phyloP scores from a whole-genome alignment of 2,113 vertebrate genomes.

The Falcunculus frontatus region DNA sequence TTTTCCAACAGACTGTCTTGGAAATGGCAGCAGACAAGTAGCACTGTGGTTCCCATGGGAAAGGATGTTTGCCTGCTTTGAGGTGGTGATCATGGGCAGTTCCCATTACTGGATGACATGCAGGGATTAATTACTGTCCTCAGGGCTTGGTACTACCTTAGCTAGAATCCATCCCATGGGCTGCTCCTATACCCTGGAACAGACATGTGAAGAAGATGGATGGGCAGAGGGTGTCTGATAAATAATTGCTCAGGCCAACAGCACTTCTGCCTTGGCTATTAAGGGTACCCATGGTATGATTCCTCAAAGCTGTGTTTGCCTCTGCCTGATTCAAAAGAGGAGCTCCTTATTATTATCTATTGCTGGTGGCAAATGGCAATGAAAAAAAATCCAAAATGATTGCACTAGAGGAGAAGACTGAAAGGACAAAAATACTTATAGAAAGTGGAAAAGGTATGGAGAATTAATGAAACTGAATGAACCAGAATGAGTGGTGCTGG shows the following conservation, averaged over 20 bases:
- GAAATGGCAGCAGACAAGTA: background rate
- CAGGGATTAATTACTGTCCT: background rate
- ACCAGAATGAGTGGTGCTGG: background rate
- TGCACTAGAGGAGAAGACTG: background rate
- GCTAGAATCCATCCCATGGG: background rate
- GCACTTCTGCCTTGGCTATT: background rate
- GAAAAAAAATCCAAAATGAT: background rate
- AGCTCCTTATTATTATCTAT: background rate
- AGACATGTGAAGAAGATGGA: background rate
- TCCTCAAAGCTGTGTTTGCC: background rate
- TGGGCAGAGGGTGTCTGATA: background rate
- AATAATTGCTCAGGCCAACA: background rate
- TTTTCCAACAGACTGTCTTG: background rate
- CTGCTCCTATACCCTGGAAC: background rate
- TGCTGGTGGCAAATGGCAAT: background rate
- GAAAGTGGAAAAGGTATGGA: background rate
- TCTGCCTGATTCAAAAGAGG: background rate
- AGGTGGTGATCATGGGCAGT: background rate
- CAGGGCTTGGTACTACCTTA: background rate
- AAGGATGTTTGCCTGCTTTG: background rate
- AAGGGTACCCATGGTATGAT: background rate
- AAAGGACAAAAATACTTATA: background rate
- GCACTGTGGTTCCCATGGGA: background rate
- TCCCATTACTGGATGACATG: fast-evolving
- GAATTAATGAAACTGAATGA: background rate